Evolutionary conservation across 2,113 vertebrate genomes (phyloP), one percentile per base, ranked within the genome.

Genomic region (Gopherus flavomarginatus): DNA sequence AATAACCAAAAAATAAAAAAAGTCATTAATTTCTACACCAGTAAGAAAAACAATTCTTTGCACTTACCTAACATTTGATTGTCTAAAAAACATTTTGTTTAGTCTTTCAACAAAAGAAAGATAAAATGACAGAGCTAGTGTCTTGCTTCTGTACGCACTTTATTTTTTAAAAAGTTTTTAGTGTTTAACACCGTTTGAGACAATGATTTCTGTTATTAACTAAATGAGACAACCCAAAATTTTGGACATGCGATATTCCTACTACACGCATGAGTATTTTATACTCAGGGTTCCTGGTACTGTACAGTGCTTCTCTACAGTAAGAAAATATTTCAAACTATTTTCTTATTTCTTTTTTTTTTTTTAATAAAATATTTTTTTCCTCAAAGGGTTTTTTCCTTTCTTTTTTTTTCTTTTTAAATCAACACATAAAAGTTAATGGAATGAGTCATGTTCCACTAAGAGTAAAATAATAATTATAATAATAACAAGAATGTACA

Each of bases 291-390:
- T 95, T 98, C 95, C 97, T 96, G 97, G 97, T 94, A 88, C 97
- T 98, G 98, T 98, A 98, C 98, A 98, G 98, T 98, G 98, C 98
- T 98, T 98, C 97, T 98, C 98, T 98, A 98, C 98, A 98, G 98
- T 99, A 99, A 98, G 98, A 99, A 99, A 99, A 99, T 98, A 99
- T 98, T 98, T 98, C 98, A 98, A 98, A 98, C 98, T 98, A 98
- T 98, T 98, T 98, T 98, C 97, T 98, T 98, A 98, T 98, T 98
- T 98, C 94, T 95, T 97, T 96, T 98, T 96, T 44, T 44, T 96
- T 97, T 98, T 98, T 98, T 98, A 98, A 98, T 98, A 98, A 99
- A 98, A 98, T 98, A 98, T 95, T 98, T 97, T 97, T 97, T 98
- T 97, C 95, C 92, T 93, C 78, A 92, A 98, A 95, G 94, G 96